These are phyloP conservation scores for Peromyscus polionotus DNA, from an alignment of 2,113 vertebrate genomes.

Conservation along the genomic window DNA sequence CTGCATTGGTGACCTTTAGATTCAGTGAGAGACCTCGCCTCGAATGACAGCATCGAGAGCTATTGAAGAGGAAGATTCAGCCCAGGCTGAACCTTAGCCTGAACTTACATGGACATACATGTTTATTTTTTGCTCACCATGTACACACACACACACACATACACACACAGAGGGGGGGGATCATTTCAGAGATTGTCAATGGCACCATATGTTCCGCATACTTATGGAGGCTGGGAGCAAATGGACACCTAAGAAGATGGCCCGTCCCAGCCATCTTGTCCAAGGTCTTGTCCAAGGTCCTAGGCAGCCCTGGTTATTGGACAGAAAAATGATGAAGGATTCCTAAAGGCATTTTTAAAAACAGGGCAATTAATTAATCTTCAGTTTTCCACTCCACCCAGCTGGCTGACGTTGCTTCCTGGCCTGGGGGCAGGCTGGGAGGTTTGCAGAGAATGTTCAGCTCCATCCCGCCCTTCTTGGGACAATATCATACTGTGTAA, in stretches of 20 bases:
- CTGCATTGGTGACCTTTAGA: background rate
- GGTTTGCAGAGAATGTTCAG: background rate
- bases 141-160: no score
- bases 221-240: background rate
- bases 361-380: background rate
- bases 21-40: background rate
- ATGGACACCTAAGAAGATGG: background rate
- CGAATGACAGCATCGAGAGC: background rate
- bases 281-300: background rate
- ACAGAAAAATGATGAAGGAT: background rate
- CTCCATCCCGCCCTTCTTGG: background rate
- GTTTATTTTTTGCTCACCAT: background rate
- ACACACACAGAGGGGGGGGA: background rate
- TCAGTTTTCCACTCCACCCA: background rate
- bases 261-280: background rate
- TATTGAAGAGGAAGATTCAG: no score
- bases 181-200: background rate
- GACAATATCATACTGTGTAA: background rate
- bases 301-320: background rate
- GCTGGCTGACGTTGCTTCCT: background rate
- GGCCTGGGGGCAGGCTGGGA: background rate
- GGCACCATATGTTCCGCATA: background rate
- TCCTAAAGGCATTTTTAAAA: background rate
- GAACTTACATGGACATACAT: background rate
- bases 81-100: background rate